Conservation (phyloP, 1,140 invertebrate genomes). For the Euglossa dilemma region DNA sequence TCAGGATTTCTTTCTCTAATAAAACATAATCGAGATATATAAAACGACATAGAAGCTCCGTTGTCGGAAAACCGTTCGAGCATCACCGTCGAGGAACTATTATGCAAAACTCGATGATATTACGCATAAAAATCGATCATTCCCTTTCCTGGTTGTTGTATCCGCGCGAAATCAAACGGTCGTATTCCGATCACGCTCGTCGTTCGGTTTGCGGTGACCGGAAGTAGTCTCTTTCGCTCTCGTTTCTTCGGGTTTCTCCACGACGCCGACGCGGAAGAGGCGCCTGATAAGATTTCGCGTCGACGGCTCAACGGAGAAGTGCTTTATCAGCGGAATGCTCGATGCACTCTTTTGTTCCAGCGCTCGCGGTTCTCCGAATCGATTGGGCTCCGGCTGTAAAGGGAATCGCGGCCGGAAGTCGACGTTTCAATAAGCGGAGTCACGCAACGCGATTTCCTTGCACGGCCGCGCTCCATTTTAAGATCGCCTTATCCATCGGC, state of each 20-base stretch:
- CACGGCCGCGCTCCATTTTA: background rate
- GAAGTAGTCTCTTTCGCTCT: conserved; percentile 1
- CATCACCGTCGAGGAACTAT: background rate
- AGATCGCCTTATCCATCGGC: too few relatives aligned
- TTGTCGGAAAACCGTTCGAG: background rate
- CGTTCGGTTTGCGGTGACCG: conserved; percentile 31
- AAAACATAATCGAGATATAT: conserved; percentile 15
- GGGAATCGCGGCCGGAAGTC: conserved; percentile 6
- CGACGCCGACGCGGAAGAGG: too few relatives aligned
- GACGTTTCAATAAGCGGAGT: background rate
- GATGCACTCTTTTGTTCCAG: conserved; percentile 18
- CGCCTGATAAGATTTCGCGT: conserved; percentile 26
- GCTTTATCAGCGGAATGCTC: background rate
- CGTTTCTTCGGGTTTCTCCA: too few relatives aligned
- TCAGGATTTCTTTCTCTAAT: too few relatives aligned
- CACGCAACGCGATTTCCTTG: background rate
- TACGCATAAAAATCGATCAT: background rate
- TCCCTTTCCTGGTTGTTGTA: background rate
- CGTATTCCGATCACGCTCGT: conserved; percentile 51
- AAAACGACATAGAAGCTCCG: background rate
- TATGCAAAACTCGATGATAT: background rate
- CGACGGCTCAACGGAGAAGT: background rate
- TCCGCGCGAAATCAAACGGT: background rate
- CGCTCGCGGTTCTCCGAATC: background rate
- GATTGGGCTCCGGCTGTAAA: background rate